Evolutionary conservation across 2,888 invertebrate genomes (phyloP).

Genomic region (Ormia ochracea): DNA sequence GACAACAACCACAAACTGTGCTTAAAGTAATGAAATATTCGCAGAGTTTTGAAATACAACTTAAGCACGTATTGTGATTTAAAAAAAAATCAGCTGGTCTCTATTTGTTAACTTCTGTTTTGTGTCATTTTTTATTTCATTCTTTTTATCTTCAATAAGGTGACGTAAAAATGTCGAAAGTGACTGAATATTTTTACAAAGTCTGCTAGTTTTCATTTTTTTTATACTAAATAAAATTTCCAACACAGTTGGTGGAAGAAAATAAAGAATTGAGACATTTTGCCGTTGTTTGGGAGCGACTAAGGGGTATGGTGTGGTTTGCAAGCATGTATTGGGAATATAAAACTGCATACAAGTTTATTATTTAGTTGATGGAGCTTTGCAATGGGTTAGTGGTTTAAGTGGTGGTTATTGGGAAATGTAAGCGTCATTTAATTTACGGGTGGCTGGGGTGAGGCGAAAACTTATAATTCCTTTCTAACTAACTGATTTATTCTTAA

Average conservation of each 20-base stretch:
- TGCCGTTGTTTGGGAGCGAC: neutral
- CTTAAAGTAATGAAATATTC: conserved; percentile 1
- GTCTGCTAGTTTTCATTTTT: conserved; percentile 28
- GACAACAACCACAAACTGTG: conserved; percentile 19
- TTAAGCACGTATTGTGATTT: conserved; percentile 49
- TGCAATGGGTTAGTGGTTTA: conserved; percentile 22
- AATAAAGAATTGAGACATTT: conserved; percentile 16
- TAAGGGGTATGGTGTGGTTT: neutral
- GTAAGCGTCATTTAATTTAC: conserved; percentile 10
- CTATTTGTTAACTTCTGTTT: neutral
- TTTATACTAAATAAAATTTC: neutral
- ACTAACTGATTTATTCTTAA: neutral
- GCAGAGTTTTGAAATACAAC: conserved; percentile 48
- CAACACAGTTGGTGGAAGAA: neutral
- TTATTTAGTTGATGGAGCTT: neutral
- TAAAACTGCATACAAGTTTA: neutral
- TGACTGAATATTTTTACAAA: conserved; percentile 42
- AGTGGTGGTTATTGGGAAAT: neutral
- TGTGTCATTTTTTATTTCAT: neutral
- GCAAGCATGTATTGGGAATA: neutral
- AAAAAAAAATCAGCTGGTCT: conserved; percentile 18
- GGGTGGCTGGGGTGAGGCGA: neutral
- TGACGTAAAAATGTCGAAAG: conserved; percentile 16
- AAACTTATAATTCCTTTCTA: neutral
- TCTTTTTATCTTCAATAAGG: neutral